Percentiles rank a stretch among this genome's conserved stretches.
Conservation (phyloP, 2,113 vertebrate species). For the Melospiza georgiana region DNA sequence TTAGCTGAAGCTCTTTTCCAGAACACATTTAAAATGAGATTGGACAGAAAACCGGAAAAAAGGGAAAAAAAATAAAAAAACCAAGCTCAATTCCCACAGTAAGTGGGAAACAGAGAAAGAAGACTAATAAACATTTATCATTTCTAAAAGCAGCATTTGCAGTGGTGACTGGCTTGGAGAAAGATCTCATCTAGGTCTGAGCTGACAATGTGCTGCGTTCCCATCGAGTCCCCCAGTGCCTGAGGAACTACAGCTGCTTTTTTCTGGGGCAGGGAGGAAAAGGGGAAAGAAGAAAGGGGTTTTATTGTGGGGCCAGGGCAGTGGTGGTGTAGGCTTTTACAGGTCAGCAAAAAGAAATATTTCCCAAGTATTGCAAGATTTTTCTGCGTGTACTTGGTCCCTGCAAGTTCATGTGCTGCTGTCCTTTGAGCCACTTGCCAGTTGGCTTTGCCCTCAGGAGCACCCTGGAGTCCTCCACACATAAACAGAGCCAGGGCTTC, state of each 20-base stretch:
- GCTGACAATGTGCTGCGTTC: rapidly evolving
- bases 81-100: background rate
- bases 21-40: background rate
- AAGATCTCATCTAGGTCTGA: background rate
- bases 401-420: rapidly evolving
- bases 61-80: background rate
- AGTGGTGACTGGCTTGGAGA: background rate
- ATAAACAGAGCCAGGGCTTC: background rate
- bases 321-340: background rate
- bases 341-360: background rate
- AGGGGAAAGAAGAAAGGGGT: background rate
- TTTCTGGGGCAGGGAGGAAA: background rate
- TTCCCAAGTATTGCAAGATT: background rate
- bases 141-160: background rate
- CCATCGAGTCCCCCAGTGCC: background rate
- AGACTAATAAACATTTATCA: background rate
- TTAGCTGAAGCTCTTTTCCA: background rate
- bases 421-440: background rate
- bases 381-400: background rate
- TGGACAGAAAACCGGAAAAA: background rate
- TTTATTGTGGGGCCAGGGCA: rapidly evolving
- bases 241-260: background rate
- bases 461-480: background rate
- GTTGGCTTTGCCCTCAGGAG: background rate
- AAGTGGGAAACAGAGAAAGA: background rate